Conservation (phyloP, 2,888 invertebrate genomes). For the Patella caerulea region DNA sequence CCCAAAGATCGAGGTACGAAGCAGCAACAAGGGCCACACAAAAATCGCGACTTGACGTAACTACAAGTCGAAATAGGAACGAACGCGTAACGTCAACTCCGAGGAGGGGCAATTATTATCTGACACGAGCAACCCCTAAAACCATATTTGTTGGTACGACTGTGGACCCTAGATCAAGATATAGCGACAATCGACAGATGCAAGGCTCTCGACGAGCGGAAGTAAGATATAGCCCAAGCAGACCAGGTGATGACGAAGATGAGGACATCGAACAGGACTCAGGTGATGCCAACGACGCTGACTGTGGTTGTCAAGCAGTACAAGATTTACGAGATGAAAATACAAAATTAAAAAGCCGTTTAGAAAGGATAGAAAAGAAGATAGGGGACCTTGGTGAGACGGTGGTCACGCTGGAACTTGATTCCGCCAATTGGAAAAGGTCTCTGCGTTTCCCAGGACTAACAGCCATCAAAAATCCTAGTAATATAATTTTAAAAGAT, state of each 20-base stretch:
- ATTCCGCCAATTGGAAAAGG: constrained; percentile 20
- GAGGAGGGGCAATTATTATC: too few relatives aligned
- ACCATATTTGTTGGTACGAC: not conserved
- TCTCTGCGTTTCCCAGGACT: constrained; percentile 26
- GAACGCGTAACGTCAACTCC: not conserved
- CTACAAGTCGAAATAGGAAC: not conserved
- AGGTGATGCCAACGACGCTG: not conserved
- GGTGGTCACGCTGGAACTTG: constrained; percentile 16
- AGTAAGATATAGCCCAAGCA: not conserved
- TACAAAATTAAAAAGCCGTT: not conserved
- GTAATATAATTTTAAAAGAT: constrained; percentile 6
- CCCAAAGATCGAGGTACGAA: not conserved
- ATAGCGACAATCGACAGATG: not conserved
- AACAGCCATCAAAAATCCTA: constrained; percentile 1
- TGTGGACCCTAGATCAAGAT: not conserved
- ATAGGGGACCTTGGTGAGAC: constrained; percentile 15
- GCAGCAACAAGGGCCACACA: not conserved
- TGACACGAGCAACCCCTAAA: not conserved
- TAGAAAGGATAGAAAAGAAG: constrained; percentile 18
- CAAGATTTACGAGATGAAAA: constrained; percentile 9
- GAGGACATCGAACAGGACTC: not conserved
- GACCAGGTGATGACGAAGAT: not conserved
- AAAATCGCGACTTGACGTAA: not conserved
- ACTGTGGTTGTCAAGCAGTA: not conserved
- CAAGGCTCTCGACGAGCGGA: too few relatives aligned